Conservation (phyloP, 2,888 invertebrate genomes). For the Lasioglossum leucozonium region DNA sequence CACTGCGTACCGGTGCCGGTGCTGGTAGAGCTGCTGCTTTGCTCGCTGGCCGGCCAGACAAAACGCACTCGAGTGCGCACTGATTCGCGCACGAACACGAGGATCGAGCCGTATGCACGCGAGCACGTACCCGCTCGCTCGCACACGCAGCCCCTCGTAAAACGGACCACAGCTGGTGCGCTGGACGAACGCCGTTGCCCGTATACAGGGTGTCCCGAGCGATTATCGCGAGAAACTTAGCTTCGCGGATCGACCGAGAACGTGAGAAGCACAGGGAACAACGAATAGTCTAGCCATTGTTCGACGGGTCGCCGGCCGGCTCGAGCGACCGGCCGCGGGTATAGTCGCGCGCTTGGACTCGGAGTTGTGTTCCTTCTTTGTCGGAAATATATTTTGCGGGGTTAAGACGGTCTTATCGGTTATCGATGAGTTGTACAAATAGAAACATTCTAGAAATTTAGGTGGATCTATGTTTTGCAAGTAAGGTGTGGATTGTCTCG, state of each 20-base stretch:
- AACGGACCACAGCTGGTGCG: slow-evolving; percentile 49
- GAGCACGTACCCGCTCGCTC: slow-evolving; percentile 21
- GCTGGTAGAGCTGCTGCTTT: not conserved
- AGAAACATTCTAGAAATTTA: not conserved
- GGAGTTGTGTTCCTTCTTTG: not conserved
- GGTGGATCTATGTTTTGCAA: no score
- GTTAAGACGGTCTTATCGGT: not conserved
- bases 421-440: not conserved
- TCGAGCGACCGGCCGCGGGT: not conserved
- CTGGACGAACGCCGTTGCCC: slow-evolving; percentile 27
- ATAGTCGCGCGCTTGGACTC: no score
- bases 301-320: not conserved
- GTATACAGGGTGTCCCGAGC: slow-evolving; percentile 22
- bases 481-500: no score
- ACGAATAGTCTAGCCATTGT: not conserved
- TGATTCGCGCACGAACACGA: slow-evolving; percentile 60
- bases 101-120: slow-evolving; percentile 17
- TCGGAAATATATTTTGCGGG: not conserved
- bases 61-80: slow-evolving; percentile 68
- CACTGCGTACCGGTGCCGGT: slow-evolving; percentile 52
- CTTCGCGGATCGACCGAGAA: not conserved
- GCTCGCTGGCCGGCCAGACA: slow-evolving; percentile 38
- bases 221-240: not conserved
- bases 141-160: slow-evolving; percentile 34
- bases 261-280: not conserved